These are phyloP conservation scores for Cydia pomonella DNA, from an alignment of 1,140 invertebrate genomes.

Conservation along the genomic window DNA sequence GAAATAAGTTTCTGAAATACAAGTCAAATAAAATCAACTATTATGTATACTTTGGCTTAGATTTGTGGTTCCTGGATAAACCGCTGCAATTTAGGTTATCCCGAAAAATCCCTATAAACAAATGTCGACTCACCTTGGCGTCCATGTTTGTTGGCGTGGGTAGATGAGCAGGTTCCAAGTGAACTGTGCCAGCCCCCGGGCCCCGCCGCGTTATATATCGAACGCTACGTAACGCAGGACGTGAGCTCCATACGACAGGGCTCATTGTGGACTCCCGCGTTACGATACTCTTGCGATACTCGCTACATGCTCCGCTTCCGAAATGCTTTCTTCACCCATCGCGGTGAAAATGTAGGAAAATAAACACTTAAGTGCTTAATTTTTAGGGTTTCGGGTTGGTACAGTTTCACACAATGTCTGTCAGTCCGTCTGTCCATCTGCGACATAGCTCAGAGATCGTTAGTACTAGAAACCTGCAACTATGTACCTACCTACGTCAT, in stretches of 20 bases:
- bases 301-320: slow-evolving; percentile 53
- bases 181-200: slow-evolving; percentile 60
- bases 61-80: neutral
- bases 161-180: slow-evolving; percentile 62
- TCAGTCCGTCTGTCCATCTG: no score
- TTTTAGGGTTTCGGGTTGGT: neutral
- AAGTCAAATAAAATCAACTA: neutral
- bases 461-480: no score
- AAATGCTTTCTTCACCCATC: slow-evolving; percentile 49
- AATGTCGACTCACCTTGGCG: slow-evolving; percentile 63
- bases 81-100: neutral
- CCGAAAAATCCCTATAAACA: slow-evolving; percentile 6
- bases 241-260: slow-evolving; percentile 68
- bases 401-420: no score
- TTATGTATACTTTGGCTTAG: no score
- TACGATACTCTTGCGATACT: slow-evolving; percentile 53
- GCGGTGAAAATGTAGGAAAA: neutral
- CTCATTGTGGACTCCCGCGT: slow-evolving; percentile 70
- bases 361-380: neutral
- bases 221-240: slow-evolving; percentile 64
- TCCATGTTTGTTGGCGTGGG: slow-evolving; percentile 71
- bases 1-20: neutral
- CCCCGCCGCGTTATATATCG: slow-evolving; percentile 69
- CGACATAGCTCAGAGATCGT: no score
- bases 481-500: no score